Conservation (phyloP, 2,113 vertebrate genomes). For the Indicator maculatus region DNA sequence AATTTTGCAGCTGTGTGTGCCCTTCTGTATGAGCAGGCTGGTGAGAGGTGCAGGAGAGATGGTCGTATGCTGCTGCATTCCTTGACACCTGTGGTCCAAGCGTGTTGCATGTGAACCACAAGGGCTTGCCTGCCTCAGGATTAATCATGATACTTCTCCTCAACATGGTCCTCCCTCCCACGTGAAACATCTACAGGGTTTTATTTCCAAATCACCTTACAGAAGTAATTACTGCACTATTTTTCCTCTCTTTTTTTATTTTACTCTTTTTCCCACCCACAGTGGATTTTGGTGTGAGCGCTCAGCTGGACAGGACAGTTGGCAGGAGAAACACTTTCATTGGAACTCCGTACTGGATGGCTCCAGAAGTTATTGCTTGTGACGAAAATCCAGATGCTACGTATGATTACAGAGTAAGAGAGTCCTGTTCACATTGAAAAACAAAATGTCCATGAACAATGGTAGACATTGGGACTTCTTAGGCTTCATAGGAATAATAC, state of each 20-base stretch:
- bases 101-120: background rate
- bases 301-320: conserved; percentile 96
- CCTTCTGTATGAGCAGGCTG: background rate
- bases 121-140: background rate
- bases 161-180: background rate
- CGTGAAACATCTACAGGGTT: background rate
- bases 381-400: conserved; percentile 99
- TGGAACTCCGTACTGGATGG: conserved; percentile 98
- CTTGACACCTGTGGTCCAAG: background rate
- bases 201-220: conserved; percentile 8
- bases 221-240: background rate
- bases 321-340: conserved; percentile 98
- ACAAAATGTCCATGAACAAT: accelerated
- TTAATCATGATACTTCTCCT: background rate
- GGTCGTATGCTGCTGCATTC: background rate
- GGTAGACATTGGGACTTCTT: background rate
- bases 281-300: conserved; percentile 98
- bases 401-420: conserved; percentile 95
- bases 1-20: background rate
- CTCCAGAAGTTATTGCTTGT: conserved; percentile 97
- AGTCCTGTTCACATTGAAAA: background rate
- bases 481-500: background rate
- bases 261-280: conserved; percentile 32
- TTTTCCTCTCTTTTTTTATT: background rate
- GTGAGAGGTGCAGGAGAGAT: background rate